Percentiles rank a stretch among this genome's conserved stretches.
Conservation (phyloP, 1,140 invertebrate genomes). For the Venustaconcha ellipsiformis region DNA sequence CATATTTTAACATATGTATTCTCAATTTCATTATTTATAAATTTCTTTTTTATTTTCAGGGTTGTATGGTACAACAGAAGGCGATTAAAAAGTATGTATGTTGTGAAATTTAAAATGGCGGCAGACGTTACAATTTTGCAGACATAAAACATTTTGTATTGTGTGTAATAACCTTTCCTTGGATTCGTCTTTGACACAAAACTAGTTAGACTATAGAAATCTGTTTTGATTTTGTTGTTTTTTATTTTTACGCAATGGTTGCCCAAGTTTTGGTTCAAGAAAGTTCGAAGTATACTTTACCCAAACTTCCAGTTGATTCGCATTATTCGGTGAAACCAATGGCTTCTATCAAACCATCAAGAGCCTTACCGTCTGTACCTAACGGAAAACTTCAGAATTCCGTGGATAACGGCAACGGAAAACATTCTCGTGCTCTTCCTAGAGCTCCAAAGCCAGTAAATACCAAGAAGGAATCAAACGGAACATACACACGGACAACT, state of each 20-base stretch:
- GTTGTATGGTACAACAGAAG: too few relatives aligned
- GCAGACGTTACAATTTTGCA: conserved; percentile 17
- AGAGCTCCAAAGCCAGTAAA: conserved; percentile 19
- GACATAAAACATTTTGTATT: neutral
- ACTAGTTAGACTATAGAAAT: neutral
- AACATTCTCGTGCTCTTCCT: conserved; percentile 17
- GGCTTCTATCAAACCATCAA: conserved; percentile 16
- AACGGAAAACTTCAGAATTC: conserved; percentile 14
- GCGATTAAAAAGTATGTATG: too few relatives aligned
- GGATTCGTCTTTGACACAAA: neutral
- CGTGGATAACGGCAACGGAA: conserved; percentile 9
- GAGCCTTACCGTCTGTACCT: conserved; percentile 19
- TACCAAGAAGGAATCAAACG: conserved; percentile 8
- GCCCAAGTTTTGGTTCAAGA: conserved; percentile 17
- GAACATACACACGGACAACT: neutral
- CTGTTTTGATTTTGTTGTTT: too few relatives aligned
- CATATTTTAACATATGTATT: too few relatives aligned
- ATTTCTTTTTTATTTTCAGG: too few relatives aligned
- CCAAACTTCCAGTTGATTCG: conserved; percentile 15
- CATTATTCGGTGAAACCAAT: conserved; percentile 28
- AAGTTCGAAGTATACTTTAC: conserved; percentile 20
- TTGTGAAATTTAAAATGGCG: conserved; percentile 21
- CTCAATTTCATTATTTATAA: too few relatives aligned
- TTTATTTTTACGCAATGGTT: conserved; percentile 13
- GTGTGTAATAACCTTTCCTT: neutral